phyloP scores from a whole-genome alignment of 2,888 invertebrate genomes.

The Cylloceria caligata region DNA sequence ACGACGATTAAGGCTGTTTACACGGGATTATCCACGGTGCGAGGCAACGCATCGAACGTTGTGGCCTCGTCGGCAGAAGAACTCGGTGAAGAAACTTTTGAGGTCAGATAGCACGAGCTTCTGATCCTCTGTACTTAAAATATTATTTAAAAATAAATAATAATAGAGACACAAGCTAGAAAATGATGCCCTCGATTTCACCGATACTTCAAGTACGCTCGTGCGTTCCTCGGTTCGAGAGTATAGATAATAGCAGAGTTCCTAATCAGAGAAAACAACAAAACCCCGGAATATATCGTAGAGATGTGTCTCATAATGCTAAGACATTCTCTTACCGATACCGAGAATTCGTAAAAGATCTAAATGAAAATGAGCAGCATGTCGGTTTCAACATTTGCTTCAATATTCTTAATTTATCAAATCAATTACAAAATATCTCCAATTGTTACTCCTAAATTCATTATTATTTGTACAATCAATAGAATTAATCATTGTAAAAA shows the following conservation, averaged over 20 bases:
- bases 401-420: neutral
- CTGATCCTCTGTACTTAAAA: neutral
- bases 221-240: neutral
- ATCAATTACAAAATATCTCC: neutral
- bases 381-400: neutral
- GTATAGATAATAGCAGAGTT: too few species aligned
- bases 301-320: neutral
- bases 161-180: neutral
- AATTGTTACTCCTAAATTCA: neutral
- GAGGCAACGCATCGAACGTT: neutral
- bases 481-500: neutral
- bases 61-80: slow-evolving; percentile 12
- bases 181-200: slow-evolving; percentile 17
- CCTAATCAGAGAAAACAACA: slow-evolving; percentile 37
- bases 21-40: neutral
- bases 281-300: slow-evolving; percentile 23
- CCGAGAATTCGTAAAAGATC: neutral
- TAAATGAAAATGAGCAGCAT: neutral
- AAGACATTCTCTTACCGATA: neutral
- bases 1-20: neutral
- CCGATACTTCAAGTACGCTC: neutral
- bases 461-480: neutral
- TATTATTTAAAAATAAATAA: slow-evolving; percentile 11
- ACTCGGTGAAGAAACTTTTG: slow-evolving; percentile 37
- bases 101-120: slow-evolving; percentile 23